These are phyloP conservation scores for Strigamia maritima DNA, from an alignment of 2,888 invertebrate genomes.

Conservation along the genomic window DNA sequence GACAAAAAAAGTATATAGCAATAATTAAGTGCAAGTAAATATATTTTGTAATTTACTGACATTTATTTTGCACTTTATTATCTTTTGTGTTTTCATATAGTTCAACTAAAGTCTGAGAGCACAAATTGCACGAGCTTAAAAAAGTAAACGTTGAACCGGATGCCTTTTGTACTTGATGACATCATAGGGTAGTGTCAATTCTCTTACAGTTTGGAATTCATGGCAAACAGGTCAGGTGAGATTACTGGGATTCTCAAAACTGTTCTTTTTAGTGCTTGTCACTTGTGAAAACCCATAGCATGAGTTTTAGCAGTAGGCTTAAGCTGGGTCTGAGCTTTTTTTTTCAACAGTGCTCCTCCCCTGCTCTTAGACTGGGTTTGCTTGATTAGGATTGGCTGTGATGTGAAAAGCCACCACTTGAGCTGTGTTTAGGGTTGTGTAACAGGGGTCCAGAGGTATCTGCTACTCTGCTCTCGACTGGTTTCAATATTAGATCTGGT, in stretches of 20 bases:
- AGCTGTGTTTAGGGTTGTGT: constrained; percentile 10
- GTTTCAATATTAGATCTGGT: constrained; percentile 6
- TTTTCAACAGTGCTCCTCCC: neutral
- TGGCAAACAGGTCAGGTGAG: constrained; percentile 24
- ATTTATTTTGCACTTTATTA: neutral
- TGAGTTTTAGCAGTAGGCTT: neutral
- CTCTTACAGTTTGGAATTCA: constrained; percentile 13
- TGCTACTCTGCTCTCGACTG: neutral
- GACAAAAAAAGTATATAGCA: neutral
- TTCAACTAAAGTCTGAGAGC: neutral
- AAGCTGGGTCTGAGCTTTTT: constrained; percentile 4
- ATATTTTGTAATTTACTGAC: neutral
- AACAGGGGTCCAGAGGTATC: constrained; percentile 1
- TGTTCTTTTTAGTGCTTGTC: constrained; percentile 2
- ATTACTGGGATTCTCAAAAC: constrained; percentile 25
- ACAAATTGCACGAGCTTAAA: neutral
- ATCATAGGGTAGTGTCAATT: constrained; percentile 21
- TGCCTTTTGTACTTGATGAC: constrained; percentile 13
- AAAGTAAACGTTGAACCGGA: constrained; percentile 13
- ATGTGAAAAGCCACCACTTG: constrained; percentile 13
- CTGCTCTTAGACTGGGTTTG: neutral
- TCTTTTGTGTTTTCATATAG: neutral
- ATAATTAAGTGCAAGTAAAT: neutral
- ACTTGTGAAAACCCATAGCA: constrained; percentile 1
- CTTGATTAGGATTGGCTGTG: constrained; percentile 2